Evolutionary conservation across 2,888 invertebrate species (phyloP).

Genomic region (Calliopum simillimum): DNA sequence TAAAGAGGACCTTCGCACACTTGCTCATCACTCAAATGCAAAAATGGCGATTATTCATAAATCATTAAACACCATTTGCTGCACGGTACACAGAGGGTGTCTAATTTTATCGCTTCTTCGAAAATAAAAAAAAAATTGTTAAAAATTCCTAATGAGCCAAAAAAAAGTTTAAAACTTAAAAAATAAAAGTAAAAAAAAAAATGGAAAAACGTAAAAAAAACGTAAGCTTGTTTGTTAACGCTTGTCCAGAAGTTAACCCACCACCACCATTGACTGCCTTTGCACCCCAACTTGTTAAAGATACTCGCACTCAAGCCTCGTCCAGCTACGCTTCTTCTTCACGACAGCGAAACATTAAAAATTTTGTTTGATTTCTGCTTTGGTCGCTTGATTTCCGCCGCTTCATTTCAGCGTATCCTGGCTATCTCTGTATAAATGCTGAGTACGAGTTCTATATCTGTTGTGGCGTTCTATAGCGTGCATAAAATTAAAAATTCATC

Average conservation of each 20-base stretch:
- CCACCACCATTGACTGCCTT: constrained; percentile 26
- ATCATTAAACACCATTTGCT: constrained; percentile 66
- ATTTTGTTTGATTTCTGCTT: constrained; percentile 53
- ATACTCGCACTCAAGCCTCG: constrained; percentile 2
- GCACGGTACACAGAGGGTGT: constrained; percentile 42
- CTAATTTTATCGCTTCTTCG: constrained; percentile 36
- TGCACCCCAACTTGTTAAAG: constrained; percentile 10
- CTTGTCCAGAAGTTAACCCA: constrained; percentile 37
- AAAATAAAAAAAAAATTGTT: constrained; percentile 47
- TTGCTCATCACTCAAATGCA: constrained; percentile 50
- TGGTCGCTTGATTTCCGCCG: constrained; percentile 66
- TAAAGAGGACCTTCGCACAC: not conserved
- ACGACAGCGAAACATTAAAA: constrained; percentile 51
- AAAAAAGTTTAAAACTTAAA: constrained; percentile 47
- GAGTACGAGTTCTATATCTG: no score
- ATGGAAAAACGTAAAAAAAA: constrained; percentile 39
- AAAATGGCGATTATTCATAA: constrained; percentile 67
- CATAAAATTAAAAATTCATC: constrained; percentile 37
- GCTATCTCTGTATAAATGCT: not conserved
- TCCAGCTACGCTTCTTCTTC: constrained; percentile 29
- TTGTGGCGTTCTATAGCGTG: not conserved
- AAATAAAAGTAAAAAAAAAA: constrained; percentile 54
- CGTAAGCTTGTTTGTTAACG: constrained; percentile 56
- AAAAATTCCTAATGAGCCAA: constrained; percentile 61
- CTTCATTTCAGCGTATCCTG: not conserved